Evolutionary conservation across 1,140 invertebrate genomes (phyloP).

Genomic region (Hylaeus volcanicus): DNA sequence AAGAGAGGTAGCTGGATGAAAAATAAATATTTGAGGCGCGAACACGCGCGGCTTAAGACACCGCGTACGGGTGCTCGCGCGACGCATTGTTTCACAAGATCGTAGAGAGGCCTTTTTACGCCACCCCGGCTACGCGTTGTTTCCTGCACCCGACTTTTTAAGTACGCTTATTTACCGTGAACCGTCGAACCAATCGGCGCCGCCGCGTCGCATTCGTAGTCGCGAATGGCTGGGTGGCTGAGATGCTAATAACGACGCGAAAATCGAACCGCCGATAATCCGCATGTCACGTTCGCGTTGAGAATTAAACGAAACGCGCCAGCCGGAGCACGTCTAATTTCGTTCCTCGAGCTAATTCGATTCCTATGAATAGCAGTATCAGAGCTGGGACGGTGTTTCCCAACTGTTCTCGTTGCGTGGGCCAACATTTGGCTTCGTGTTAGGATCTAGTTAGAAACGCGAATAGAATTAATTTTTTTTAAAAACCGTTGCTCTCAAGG

Average conservation of each 20-base stretch:
- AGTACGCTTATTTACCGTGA: slow-evolving; percentile 55
- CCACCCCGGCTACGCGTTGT: slow-evolving; percentile 32
- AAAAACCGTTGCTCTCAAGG: too few species aligned
- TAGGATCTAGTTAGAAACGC: too few species aligned
- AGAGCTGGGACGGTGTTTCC: too few species aligned
- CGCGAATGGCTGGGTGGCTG: not conserved
- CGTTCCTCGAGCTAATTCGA: too few species aligned
- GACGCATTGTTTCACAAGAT: slow-evolving; percentile 56
- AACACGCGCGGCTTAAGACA: slow-evolving; percentile 23
- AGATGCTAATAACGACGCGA: slow-evolving; percentile 4
- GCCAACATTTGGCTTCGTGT: too few species aligned
- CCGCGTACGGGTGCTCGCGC: slow-evolving; percentile 11
- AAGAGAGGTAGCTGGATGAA: not conserved
- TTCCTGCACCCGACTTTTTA: slow-evolving; percentile 46
- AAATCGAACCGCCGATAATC: not conserved
- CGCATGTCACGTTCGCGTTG: not conserved
- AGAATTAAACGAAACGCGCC: too few species aligned
- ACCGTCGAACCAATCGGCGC: slow-evolving; percentile 49
- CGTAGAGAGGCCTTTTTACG: slow-evolving; percentile 60
- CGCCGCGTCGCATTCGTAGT: not conserved
- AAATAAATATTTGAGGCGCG: slow-evolving; percentile 58
- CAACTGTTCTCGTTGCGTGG: too few species aligned
- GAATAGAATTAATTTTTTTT: too few species aligned
- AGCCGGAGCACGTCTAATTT: too few species aligned
- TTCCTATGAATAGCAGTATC: too few species aligned